Conservation (phyloP, 2,797 vertebrate genomes). For the Orestias chungarensis region DNA sequence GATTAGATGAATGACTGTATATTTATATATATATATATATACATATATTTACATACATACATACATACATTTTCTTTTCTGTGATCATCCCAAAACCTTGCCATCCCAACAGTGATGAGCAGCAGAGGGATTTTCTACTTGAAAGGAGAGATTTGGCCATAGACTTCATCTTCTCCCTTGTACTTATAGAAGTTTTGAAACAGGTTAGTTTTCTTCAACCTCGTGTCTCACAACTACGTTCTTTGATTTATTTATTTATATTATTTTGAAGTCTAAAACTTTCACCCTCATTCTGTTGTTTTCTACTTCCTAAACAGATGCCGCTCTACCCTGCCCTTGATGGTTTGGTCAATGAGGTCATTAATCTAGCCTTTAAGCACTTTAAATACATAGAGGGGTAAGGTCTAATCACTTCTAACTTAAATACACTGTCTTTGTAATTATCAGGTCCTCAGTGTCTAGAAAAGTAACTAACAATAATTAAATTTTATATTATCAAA, state of each 20-base stretch:
- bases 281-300: constrained; percentile 13
- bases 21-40: too few species aligned
- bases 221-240: not conserved
- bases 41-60: too few species aligned
- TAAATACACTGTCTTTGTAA: not conserved
- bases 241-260: not conserved
- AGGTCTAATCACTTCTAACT: constrained; percentile 38
- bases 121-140: constrained; percentile 96
- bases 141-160: constrained; percentile 97
- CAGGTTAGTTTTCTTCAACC: constrained; percentile 81
- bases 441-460: not conserved
- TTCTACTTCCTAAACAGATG: constrained; percentile 83
- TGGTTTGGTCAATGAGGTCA: constrained; percentile 93
- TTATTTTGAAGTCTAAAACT: not conserved
- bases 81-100: not conserved
- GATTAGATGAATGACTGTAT: too few species aligned
- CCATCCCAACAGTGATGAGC: constrained; percentile 87
- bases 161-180: constrained; percentile 98
- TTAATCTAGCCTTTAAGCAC: constrained; percentile 98
- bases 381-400: constrained; percentile 99
- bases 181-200: constrained; percentile 98
- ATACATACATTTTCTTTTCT: not conserved
- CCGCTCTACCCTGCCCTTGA: constrained; percentile 94
- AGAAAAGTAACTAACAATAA: not conserved
- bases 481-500: not conserved